phyloP scores from a whole-genome alignment of 2,888 invertebrate genomes.

The Pseudanteris insignis region DNA sequence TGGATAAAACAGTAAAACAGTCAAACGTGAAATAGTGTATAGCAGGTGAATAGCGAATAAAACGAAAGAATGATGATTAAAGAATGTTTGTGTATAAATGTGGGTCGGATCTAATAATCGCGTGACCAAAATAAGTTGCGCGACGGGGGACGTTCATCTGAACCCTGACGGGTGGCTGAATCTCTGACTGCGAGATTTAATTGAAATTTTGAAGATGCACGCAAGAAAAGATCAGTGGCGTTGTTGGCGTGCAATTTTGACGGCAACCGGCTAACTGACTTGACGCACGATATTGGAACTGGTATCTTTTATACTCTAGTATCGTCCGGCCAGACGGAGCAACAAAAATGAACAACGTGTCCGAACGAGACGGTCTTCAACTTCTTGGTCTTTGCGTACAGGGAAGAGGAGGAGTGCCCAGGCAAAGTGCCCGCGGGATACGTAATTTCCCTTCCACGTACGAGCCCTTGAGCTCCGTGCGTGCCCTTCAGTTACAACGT shows the following conservation, averaged over 20 bases:
- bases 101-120: conserved; percentile 54
- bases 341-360: no score
- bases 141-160: conserved; percentile 53
- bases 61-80: no score
- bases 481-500: conserved; percentile 36
- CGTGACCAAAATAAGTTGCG: conserved; percentile 56
- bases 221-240: no score
- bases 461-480: conserved; percentile 18
- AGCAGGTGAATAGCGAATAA: no score
- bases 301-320: conserved; percentile 3
- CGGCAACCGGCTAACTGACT: conserved; percentile 24
- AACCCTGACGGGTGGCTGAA: conserved; percentile 54
- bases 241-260: no score
- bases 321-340: no score
- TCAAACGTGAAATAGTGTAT: no score
- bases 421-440: conserved; percentile 31
- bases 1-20: no score
- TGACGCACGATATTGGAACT: conserved; percentile 47
- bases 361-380: no score
- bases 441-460: conserved; percentile 30
- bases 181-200: conserved; percentile 50
- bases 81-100: no score
- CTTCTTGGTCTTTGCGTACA: conserved; percentile 16
- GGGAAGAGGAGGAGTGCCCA: conserved; percentile 29
- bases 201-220: conserved; percentile 51